These are phyloP conservation scores for Trichomalopsis sarcophagae DNA, from an alignment of 1,140 invertebrate species.

Conservation along the genomic window DNA sequence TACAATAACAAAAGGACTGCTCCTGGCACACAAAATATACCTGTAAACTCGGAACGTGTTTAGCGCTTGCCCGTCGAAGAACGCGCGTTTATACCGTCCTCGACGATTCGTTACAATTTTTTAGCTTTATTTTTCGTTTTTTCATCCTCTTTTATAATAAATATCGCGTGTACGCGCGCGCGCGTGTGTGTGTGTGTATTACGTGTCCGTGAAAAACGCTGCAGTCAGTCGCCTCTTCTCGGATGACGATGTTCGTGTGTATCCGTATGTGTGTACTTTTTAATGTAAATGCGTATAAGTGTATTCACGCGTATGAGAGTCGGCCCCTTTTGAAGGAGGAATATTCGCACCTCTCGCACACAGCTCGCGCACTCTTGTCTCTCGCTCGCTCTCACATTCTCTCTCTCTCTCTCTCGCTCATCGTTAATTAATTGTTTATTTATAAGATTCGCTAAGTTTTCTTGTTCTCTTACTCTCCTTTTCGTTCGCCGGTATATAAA, in stretches of 20 bases:
- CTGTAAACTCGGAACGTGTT: constrained; percentile 67
- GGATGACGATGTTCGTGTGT: constrained; percentile 13
- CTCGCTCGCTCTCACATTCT: too few species aligned
- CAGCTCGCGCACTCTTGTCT: not conserved
- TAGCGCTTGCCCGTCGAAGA: constrained; percentile 60
- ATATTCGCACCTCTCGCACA: not conserved
- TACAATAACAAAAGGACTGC: constrained; percentile 23
- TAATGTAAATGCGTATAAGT: constrained; percentile 4
- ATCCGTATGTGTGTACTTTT: not conserved
- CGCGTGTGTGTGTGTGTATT: too few species aligned
- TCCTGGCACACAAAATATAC: constrained; percentile 71
- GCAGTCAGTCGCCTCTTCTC: constrained; percentile 38
- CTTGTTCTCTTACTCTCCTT: constrained; percentile 22
- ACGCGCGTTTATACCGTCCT: constrained; percentile 13
- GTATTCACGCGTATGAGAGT: not conserved
- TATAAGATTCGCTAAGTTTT: constrained; percentile 53
- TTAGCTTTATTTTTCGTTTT: constrained; percentile 27
- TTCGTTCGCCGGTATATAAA: constrained; percentile 20
- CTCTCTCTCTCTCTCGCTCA: not conserved
- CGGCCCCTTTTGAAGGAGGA: constrained; percentile 24
- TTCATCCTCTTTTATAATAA: constrained; percentile 33
- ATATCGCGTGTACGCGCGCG: constrained; percentile 9
- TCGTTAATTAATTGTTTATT: constrained; percentile 33
- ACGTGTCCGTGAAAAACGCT: not conserved
- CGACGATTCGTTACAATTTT: constrained; percentile 50